Evolutionary conservation across 2,888 invertebrate genomes (phyloP).

Genomic region (Machimus rusticus): DNA sequence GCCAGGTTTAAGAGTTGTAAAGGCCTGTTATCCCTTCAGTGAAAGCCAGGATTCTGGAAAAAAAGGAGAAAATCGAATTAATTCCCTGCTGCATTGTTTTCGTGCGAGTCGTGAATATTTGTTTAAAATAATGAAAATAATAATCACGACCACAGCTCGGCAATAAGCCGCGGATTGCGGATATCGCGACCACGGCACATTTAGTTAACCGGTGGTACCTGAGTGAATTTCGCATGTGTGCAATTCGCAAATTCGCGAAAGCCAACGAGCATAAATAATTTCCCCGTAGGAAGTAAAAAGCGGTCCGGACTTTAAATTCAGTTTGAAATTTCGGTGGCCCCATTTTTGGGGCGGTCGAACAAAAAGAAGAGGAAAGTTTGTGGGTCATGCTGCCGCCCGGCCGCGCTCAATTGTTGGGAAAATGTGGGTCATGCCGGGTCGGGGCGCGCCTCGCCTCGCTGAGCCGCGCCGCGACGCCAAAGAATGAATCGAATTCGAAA

Average conservation of each 20-base stretch:
- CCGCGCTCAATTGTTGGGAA: not conserved
- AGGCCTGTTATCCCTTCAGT: constrained; percentile 6
- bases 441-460: not conserved
- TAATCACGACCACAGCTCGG: not conserved
- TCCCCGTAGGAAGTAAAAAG: not conserved
- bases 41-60: not conserved
- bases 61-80: not conserved
- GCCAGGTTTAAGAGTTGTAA: constrained; percentile 18
- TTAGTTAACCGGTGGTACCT: not conserved
- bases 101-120: not conserved
- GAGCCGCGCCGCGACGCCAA: not conserved
- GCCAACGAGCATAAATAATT: not conserved
- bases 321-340: not conserved
- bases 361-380: constrained; percentile 24
- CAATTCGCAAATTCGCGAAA: not conserved
- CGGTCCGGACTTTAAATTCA: not conserved
- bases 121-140: not conserved
- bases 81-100: not conserved
- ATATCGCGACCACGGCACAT: not conserved
- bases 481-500: not conserved
- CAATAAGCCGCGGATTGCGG: not conserved
- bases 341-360: not conserved
- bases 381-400: constrained; percentile 5
- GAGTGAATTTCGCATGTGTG: not conserved
- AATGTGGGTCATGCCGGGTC: not conserved